Conservation (phyloP, 53 echinoderm and acorn worm genomes). For the Holothuria leucospilota region DNA sequence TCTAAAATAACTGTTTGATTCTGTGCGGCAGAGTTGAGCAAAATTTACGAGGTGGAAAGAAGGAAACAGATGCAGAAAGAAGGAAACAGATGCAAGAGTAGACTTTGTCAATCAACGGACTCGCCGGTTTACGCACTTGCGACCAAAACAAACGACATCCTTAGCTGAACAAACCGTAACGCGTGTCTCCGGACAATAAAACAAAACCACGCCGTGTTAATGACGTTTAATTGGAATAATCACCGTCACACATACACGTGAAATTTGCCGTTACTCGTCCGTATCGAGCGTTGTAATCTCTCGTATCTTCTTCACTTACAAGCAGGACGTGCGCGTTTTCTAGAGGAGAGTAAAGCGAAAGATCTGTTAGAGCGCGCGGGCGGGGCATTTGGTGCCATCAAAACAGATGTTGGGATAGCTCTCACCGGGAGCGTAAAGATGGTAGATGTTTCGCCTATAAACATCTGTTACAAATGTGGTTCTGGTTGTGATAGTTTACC, state of each 20-base stretch:
- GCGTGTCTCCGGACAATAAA: constrained; percentile 17
- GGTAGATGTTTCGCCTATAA: constrained; percentile 6
- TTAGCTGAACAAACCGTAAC: constrained; percentile 21
- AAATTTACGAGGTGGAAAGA: constrained; percentile 45
- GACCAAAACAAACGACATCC: constrained; percentile 29
- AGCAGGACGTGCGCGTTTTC: no score
- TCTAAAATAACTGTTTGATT: no score
- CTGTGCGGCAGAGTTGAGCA: neutral
- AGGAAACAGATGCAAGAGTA: constrained; percentile 6
- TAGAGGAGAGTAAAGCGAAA: no score
- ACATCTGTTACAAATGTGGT: constrained; percentile 27
- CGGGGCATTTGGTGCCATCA: neutral
- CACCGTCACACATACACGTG: constrained; percentile 5
- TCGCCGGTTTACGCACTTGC: neutral
- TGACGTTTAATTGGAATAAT: constrained; percentile 40
- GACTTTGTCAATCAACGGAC: constrained; percentile 36
- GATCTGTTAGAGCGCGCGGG: no score
- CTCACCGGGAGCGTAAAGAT: constrained; percentile 37
- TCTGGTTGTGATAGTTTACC: neutral
- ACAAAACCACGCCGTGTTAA: constrained; percentile 18
- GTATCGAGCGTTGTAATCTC: neutral
- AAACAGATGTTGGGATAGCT: constrained; percentile 26
- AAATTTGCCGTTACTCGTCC: constrained; percentile 19
- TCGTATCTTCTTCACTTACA: no score
- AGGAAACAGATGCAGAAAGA: constrained; percentile 36